These are phyloP conservation scores for Pyrrhopygopsis socrates DNA, from an alignment of 2,888 invertebrate species.

Conservation along the genomic window DNA sequence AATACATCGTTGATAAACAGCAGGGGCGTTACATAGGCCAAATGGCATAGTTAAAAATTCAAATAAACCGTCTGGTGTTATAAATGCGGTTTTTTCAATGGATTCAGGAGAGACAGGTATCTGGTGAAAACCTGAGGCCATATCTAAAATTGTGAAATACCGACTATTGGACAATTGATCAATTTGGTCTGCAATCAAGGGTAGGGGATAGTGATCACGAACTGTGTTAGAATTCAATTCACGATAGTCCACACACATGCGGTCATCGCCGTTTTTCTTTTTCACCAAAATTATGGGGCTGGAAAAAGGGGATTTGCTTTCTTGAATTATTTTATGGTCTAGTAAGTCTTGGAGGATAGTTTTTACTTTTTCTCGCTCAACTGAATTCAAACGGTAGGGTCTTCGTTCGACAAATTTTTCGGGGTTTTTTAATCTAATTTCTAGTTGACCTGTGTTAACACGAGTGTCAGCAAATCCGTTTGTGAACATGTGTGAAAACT, in stretches of 20 bases:
- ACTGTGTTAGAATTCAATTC: conserved; percentile 23
- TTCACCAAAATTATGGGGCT: conserved; percentile 70
- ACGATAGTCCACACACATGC: conserved; percentile 61
- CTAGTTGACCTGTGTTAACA: conserved; percentile 26
- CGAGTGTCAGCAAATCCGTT: conserved; percentile 6
- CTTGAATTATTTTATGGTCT: conserved; percentile 26
- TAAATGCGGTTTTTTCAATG: conserved; percentile 40
- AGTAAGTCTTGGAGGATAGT: conserved; percentile 51
- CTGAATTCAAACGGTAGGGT: conserved; percentile 16
- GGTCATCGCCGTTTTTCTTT: conserved; percentile 65
- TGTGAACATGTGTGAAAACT: conserved; percentile 7
- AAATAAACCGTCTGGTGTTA: conserved; percentile 29
- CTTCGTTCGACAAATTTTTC: conserved; percentile 41
- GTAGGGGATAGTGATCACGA: conserved; percentile 33
- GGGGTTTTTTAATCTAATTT: conserved; percentile 30
- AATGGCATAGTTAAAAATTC: no score
- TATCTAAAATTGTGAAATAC: conserved; percentile 20
- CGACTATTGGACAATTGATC: conserved; percentile 18
- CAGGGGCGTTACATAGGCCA: conserved; percentile 17
- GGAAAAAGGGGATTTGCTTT: conserved; percentile 68
- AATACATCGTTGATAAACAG: conserved; percentile 11
- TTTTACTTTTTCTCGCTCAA: conserved; percentile 52
- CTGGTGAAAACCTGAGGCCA: conserved; percentile 46
- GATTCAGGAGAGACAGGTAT: not conserved
- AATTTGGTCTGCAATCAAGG: conserved; percentile 36